A percentile compares a stretch with the other conserved stretches of the same genome.
Conservation (phyloP, 2,113 vertebrate genomes). For the Tautogolabrus adspersus region DNA sequence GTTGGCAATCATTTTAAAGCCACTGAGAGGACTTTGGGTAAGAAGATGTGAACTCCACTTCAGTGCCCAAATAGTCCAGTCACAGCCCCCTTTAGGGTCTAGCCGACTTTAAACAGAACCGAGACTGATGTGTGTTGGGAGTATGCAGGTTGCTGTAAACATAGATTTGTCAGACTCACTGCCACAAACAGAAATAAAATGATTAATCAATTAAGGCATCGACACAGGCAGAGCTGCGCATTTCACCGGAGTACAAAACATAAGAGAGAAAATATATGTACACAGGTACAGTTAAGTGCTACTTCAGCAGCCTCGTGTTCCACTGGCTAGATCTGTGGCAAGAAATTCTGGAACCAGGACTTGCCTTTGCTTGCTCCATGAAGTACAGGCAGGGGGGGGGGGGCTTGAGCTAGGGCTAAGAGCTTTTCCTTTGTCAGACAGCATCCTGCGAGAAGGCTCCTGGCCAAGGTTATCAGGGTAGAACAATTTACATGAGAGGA, state of each 20-base stretch:
- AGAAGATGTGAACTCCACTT: slow-evolving; percentile 1
- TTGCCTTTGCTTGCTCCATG: slow-evolving; percentile 43
- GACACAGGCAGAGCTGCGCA: slow-evolving; percentile 64
- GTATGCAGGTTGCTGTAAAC: slow-evolving; percentile 53
- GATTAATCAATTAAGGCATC: slow-evolving; percentile 77
- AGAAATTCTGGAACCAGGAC: slow-evolving; percentile 37
- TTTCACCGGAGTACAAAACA: slow-evolving; percentile 73
- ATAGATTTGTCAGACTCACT: slow-evolving; percentile 58
- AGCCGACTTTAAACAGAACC: slow-evolving; percentile 22
- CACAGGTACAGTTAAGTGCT: slow-evolving; percentile 76
- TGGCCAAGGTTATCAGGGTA: slow-evolving; percentile 45
- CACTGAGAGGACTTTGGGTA: slow-evolving; percentile 24
- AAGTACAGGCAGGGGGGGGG: slow-evolving; percentile 17
- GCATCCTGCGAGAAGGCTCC: slow-evolving; percentile 45
- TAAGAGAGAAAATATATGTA: slow-evolving; percentile 71
- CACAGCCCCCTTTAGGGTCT: not conserved
- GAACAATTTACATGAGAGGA: slow-evolving; percentile 58
- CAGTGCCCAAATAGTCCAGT: slow-evolving; percentile 1
- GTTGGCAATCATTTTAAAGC: slow-evolving; percentile 20
- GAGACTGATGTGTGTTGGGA: slow-evolving; percentile 21
- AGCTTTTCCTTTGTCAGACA: slow-evolving; percentile 37
- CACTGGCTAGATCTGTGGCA: slow-evolving; percentile 56
- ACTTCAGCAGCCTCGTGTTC: slow-evolving; percentile 64
- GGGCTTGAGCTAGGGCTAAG: slow-evolving; percentile 37
- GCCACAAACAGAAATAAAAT: slow-evolving; percentile 55